phyloP scores from a whole-genome alignment of 2,113 vertebrate species.

The Carettochelys insculpta region DNA sequence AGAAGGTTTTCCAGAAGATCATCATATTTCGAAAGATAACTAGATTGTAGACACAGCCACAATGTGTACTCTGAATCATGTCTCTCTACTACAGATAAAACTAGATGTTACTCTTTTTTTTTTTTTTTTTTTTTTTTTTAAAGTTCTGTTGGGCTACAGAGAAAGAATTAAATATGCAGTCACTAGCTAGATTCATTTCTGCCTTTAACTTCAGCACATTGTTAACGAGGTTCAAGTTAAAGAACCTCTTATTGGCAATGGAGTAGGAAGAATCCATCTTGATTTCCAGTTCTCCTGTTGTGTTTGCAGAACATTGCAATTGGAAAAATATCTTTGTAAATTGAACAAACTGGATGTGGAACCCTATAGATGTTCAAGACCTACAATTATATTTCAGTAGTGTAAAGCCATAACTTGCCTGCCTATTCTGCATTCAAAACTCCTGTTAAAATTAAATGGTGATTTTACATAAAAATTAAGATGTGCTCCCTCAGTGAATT shows the following conservation, averaged over 20 bases:
- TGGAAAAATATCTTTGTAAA: slow-evolving; percentile 54
- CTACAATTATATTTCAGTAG: background rate
- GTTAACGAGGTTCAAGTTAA: background rate
- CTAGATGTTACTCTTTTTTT: background rate
- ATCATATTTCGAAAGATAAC: no score
- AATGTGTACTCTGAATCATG: background rate
- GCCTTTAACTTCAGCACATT: slow-evolving; percentile 10
- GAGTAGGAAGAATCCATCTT: slow-evolving; percentile 40
- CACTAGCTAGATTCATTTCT: background rate
- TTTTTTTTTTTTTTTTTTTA: no score
- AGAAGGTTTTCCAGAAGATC: no score
- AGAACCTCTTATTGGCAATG: background rate
- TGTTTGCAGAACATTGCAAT: slow-evolving; percentile 47
- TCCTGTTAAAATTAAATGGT: background rate
- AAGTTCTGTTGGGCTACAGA: background rate
- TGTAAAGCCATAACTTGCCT: background rate
- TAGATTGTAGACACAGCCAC: no score
- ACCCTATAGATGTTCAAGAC: background rate
- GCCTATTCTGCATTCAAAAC: background rate
- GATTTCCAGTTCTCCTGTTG: slow-evolving; percentile 36
- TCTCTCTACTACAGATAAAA: background rate
- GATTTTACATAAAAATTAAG: background rate
- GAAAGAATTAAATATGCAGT: background rate
- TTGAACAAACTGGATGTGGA: slow-evolving; percentile 30
- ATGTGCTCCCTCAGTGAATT: background rate